Conservation (phyloP, 1,140 invertebrate genomes). For the Mercenaria mercenaria region DNA sequence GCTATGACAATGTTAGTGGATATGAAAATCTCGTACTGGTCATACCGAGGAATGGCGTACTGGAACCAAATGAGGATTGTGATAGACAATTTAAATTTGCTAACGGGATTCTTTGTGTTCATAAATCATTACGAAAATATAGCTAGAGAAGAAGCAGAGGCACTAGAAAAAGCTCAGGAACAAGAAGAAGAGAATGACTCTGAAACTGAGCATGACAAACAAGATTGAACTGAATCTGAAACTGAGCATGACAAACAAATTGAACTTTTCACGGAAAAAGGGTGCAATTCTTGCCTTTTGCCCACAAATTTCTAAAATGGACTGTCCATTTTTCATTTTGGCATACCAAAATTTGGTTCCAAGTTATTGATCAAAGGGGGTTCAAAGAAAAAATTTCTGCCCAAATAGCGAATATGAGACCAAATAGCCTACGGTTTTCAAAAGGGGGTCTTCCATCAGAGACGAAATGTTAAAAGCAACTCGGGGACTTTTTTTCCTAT, state of each 20-base stretch:
- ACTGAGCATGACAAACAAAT: conserved; percentile 10
- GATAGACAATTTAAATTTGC: conserved; percentile 66
- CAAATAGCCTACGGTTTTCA: no score
- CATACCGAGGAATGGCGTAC: conserved; percentile 68
- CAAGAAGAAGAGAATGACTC: conserved; percentile 18
- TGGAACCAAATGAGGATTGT: conserved; percentile 75
- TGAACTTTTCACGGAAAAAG: no score
- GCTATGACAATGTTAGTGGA: conserved; percentile 66
- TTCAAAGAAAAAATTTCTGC: no score
- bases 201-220: conserved; percentile 7
- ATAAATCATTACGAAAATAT: conserved; percentile 67
- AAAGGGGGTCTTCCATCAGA: no score
- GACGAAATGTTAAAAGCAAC: no score
- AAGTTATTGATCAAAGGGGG: no score
- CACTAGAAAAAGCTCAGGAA: background rate
- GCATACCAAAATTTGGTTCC: no score
- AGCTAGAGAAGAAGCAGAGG: conserved; percentile 7
- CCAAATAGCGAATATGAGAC: no score
- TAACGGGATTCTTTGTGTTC: conserved; percentile 70
- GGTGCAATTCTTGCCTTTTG: no score
- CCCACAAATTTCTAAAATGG: no score
- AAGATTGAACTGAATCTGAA: background rate
- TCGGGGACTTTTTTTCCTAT: no score
- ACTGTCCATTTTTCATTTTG: no score
- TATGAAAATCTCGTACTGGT: conserved; percentile 72